These are phyloP conservation scores for Benthosema pterotum DNA, from an alignment of 2,797 vertebrate species.

Conservation along the genomic window DNA sequence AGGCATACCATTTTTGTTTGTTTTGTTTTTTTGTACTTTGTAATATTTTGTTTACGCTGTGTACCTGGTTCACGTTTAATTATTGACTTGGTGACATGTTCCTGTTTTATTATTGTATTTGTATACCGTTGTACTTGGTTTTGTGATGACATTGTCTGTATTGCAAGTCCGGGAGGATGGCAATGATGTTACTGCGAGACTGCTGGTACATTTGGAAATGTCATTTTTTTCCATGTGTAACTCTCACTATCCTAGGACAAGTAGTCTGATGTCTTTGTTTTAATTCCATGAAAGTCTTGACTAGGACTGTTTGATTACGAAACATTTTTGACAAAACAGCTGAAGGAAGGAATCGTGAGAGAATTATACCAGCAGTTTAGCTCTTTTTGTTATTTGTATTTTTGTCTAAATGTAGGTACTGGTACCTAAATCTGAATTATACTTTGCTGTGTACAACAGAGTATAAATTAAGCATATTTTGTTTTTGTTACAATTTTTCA, in stretches of 20 bases:
- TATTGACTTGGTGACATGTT: slow-evolving; percentile 88
- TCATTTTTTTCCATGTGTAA: slow-evolving; percentile 76
- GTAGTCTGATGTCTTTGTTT: slow-evolving; percentile 66
- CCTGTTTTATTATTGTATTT: slow-evolving; percentile 88
- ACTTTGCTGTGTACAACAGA: too few species aligned
- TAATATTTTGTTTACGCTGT: slow-evolving; percentile 84
- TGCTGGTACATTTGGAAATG: slow-evolving; percentile 85
- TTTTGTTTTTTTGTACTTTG: too few species aligned
- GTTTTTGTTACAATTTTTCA: slow-evolving; percentile 89
- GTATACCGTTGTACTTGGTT: slow-evolving; percentile 82
- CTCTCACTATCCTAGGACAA: slow-evolving; percentile 71
- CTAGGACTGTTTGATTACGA: slow-evolving; percentile 53
- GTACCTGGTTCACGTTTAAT: slow-evolving; percentile 90
- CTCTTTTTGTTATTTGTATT: slow-evolving; percentile 83
- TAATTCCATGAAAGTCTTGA: slow-evolving; percentile 30
- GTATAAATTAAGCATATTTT: slow-evolving; percentile 58
- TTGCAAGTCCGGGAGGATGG: slow-evolving; percentile 87
- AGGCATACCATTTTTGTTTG: slow-evolving; percentile 81
- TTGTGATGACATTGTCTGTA: slow-evolving; percentile 89
- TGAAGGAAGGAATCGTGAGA: slow-evolving; percentile 84
- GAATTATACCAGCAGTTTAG: slow-evolving; percentile 93
- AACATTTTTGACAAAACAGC: slow-evolving; percentile 73
- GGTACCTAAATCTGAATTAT: slow-evolving; percentile 81
- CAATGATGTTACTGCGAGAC: slow-evolving; percentile 92
- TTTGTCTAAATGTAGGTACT: slow-evolving; percentile 95